These are phyloP conservation scores for Nemapogon koenigi DNA, from an alignment of 2,888 invertebrate genomes.

Conservation along the genomic window DNA sequence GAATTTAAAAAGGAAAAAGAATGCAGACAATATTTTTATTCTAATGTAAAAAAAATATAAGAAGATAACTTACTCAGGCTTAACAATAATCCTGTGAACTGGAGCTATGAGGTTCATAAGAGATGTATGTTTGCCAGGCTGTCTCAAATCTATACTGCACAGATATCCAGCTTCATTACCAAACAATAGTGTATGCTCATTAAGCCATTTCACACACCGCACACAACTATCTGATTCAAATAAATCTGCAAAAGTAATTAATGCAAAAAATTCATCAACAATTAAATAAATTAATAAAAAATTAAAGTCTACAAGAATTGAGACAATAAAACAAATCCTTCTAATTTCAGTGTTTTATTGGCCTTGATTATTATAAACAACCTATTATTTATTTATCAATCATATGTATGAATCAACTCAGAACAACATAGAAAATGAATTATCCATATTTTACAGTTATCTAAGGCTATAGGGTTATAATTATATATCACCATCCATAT, in stretches of 20 bases:
- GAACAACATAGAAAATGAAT: no score
- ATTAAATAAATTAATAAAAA: no score
- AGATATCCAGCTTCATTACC: constrained; percentile 52
- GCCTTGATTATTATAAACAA: no score
- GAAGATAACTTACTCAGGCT: constrained; percentile 34
- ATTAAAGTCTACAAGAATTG: no score
- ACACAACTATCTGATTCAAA: constrained; percentile 39
- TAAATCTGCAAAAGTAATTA: constrained; percentile 40
- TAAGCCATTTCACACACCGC: constrained; percentile 46
- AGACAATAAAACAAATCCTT: no score
- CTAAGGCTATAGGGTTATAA: no score
- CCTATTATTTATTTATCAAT: no score
- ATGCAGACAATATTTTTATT: neutral
- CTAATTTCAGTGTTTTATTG: no score
- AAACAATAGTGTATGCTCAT: constrained; percentile 39
- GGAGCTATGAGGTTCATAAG: neutral
- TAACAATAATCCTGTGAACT: constrained; percentile 26
- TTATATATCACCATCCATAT: no score
- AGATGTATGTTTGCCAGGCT: constrained; percentile 20
- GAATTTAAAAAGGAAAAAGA: neutral
- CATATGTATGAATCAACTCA: no score
- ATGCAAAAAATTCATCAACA: no score
- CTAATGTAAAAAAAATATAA: neutral
- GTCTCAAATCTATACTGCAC: constrained; percentile 36
- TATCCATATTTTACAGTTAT: no score